A percentile compares a stretch with the other conserved stretches of the same genome.
Evolutionary conservation across 2,113 vertebrate genomes (phyloP).

Genomic region (Excalfactoria chinensis): DNA sequence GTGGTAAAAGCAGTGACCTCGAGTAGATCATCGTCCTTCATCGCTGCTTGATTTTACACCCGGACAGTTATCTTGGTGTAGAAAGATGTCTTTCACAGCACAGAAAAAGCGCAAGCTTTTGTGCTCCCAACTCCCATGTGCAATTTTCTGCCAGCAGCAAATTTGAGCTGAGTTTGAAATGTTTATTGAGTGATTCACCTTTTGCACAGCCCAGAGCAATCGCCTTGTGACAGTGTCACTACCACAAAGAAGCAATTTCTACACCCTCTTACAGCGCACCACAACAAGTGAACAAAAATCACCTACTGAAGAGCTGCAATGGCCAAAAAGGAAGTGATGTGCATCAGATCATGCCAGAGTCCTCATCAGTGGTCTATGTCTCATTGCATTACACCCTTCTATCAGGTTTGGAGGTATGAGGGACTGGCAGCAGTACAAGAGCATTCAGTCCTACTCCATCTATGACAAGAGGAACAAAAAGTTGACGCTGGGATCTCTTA

Average conservation of each 20-base stretch:
- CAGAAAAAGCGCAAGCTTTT: not conserved
- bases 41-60: conserved; percentile 9
- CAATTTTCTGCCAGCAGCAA: conserved; percentile 2
- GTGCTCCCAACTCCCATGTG: not conserved
- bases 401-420: not conserved
- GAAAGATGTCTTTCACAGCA: not conserved
- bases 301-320: not conserved
- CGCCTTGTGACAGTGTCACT: not conserved
- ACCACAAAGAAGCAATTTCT: not conserved
- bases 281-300: not conserved
- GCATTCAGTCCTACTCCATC: not conserved
- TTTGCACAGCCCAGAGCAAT: conserved; percentile 9
- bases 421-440: not conserved
- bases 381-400: not conserved
- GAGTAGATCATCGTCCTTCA: conserved; percentile 17
- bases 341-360: not conserved
- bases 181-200: conserved; percentile 30
- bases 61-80: not conserved
- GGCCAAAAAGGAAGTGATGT: not conserved
- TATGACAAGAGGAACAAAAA: not conserved
- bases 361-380: not conserved
- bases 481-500: not conserved
- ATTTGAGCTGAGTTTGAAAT: conserved; percentile 13
- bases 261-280: fast-evolving
- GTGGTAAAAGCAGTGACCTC: conserved; percentile 35